A percentile compares a stretch with the other conserved stretches of the same genome.
phyloP scores from a whole-genome alignment of 2,888 invertebrate genomes.

The Rhopalosiphum nymphaeae region DNA sequence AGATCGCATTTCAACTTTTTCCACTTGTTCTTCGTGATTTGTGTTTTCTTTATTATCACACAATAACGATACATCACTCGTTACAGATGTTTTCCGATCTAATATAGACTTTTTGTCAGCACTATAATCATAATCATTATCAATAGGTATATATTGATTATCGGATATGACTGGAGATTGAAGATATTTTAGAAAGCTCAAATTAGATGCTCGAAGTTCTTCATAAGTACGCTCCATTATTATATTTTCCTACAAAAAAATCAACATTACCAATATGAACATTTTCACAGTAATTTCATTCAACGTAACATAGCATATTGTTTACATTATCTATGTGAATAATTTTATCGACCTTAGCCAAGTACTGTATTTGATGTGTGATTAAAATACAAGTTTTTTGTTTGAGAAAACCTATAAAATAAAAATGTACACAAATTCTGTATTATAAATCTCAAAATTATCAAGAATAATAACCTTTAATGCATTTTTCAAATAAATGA shows the following conservation, averaged over 20 bases:
- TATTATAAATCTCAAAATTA: background rate
- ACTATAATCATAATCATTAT: conserved; percentile 67
- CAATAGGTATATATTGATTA: background rate
- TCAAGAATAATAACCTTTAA: conserved; percentile 68
- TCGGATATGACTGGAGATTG: conserved; percentile 72
- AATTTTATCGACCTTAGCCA: conserved; percentile 77
- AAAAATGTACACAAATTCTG: conserved; percentile 68
- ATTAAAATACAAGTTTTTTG: conserved; percentile 82
- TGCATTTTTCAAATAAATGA: conserved; percentile 74
- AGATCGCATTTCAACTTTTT: conserved; percentile 74
- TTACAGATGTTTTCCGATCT: conserved; percentile 61
- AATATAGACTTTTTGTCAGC: conserved; percentile 66
- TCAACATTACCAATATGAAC: background rate
- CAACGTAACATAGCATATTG: background rate
- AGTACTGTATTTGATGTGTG: conserved; percentile 87
- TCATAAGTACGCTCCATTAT: conserved; percentile 76
- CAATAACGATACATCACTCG: background rate
- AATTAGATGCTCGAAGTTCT: conserved; percentile 79
- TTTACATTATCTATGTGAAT: conserved; percentile 71
- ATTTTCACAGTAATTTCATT: background rate
- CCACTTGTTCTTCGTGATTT: conserved; percentile 59
- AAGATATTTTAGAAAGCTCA: conserved; percentile 83
- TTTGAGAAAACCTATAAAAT: conserved; percentile 73
- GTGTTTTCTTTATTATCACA: background rate
- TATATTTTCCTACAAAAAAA: conserved; percentile 70